phyloP scores from a whole-genome alignment of 2,888 invertebrate genomes.

The Lithosia quadra region DNA sequence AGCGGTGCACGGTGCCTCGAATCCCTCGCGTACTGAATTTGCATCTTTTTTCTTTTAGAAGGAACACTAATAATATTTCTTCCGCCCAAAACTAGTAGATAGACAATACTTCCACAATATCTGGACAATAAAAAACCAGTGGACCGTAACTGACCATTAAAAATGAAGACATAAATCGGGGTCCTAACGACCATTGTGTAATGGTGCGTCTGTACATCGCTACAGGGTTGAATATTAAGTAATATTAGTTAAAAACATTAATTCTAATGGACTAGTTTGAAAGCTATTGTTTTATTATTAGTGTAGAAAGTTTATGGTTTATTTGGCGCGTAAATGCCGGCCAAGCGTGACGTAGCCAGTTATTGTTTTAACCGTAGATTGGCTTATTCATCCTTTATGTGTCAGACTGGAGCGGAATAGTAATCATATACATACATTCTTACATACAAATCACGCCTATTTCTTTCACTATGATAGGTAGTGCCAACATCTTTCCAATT shows the following conservation, averaged over 20 bases:
- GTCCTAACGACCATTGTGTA: slow-evolving; percentile 63
- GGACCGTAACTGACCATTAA: slow-evolving; percentile 58
- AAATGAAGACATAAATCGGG: slow-evolving; percentile 67
- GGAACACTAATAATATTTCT: not conserved
- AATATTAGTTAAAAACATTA: slow-evolving; percentile 40
- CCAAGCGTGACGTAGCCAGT: too few species aligned
- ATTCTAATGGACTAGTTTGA: slow-evolving; percentile 30
- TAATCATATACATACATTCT: too few species aligned
- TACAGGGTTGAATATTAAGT: slow-evolving; percentile 42
- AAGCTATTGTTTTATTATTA: slow-evolving; percentile 12
- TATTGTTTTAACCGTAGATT: too few species aligned
- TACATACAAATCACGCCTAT: too few species aligned
- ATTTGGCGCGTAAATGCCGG: not conserved
- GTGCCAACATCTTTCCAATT: too few species aligned
- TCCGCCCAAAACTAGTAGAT: slow-evolving; percentile 17
- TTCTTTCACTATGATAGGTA: too few species aligned
- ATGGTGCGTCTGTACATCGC: slow-evolving; percentile 54
- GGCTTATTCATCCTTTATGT: too few species aligned
- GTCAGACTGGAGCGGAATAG: too few species aligned
- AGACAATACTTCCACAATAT: slow-evolving; percentile 35
- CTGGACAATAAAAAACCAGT: slow-evolving; percentile 41
- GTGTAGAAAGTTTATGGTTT: not conserved
- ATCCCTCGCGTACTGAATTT: not conserved
- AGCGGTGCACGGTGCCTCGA: too few species aligned
- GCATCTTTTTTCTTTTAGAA: not conserved